A percentile compares a stretch with the other conserved stretches of the same genome.
Evolutionary conservation across 1,140 invertebrate genomes (phyloP).

Genomic region (Tetragnatha versicolor): DNA sequence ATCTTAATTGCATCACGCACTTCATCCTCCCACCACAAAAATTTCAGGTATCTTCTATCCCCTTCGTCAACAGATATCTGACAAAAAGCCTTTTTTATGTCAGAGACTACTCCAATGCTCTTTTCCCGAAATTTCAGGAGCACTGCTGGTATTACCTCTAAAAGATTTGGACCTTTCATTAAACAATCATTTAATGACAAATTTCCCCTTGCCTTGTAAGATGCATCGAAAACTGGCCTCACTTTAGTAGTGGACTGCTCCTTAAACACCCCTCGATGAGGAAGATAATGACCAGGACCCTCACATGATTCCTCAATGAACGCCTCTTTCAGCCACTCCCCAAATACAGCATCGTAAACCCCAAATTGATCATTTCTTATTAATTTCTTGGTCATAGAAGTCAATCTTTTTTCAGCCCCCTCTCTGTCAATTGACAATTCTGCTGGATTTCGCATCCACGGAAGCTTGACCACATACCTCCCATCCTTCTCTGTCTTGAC

Average conservation of each 20-base stretch:
- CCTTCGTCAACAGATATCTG: slow-evolving; percentile 60
- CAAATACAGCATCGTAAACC: slow-evolving; percentile 38
- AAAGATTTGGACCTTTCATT: slow-evolving; percentile 39
- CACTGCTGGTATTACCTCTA: slow-evolving; percentile 60
- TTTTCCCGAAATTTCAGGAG: slow-evolving; percentile 62
- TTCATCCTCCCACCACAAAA: slow-evolving; percentile 15
- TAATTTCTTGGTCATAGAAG: background rate
- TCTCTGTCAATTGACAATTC: background rate
- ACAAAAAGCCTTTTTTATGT: slow-evolving; percentile 64
- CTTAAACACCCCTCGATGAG: slow-evolving; percentile 57
- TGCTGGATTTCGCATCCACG: background rate
- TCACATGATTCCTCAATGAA: background rate
- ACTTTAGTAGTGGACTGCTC: slow-evolving; percentile 56
- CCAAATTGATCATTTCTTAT: background rate
- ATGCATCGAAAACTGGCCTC: slow-evolving; percentile 58
- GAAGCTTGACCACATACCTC: slow-evolving; percentile 15
- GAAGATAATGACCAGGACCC: slow-evolving; percentile 49
- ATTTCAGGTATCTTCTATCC: background rate
- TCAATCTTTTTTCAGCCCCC: background rate
- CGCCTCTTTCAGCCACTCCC: slow-evolving; percentile 41
- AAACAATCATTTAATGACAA: slow-evolving; percentile 51
- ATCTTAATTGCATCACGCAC: background rate
- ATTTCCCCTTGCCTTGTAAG: slow-evolving; percentile 52
- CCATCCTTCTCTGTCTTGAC: background rate
- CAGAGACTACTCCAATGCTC: slow-evolving; percentile 61